phyloP scores from a whole-genome alignment of 2,888 invertebrate species.

The Prosapia bicincta region DNA sequence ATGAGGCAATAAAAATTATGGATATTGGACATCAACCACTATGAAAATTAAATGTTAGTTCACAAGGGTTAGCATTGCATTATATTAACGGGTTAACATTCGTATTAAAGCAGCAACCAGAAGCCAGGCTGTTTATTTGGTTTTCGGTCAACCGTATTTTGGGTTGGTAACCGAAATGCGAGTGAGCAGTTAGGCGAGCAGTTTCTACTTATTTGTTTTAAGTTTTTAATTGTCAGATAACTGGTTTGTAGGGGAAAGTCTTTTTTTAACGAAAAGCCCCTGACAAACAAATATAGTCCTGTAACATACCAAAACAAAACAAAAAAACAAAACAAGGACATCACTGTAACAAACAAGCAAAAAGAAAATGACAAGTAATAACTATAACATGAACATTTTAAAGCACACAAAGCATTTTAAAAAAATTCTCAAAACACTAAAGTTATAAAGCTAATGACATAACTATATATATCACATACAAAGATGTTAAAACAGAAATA shows the following conservation, averaged over 20 bases:
- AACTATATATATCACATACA: no score
- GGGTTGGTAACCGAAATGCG: not conserved
- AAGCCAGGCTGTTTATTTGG: not conserved
- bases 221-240: not conserved
- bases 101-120: not conserved
- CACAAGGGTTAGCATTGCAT: not conserved
- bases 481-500: no score
- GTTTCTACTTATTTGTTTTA: not conserved
- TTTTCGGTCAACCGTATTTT: not conserved
- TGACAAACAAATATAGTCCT: constrained; percentile 19
- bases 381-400: not conserved
- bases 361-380: constrained; percentile 32
- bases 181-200: constrained; percentile 18
- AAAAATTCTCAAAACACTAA: not conserved
- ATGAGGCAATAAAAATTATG: not conserved
- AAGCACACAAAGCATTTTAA: not conserved
- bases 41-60: not conserved
- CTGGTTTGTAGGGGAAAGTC: not conserved
- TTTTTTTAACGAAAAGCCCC: not conserved
- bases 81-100: not conserved
- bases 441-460: not conserved
- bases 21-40: not conserved
- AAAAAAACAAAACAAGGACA: constrained; percentile 46
- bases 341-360: constrained; percentile 44
- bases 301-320: constrained; percentile 43